Percentiles rank a stretch among this genome's conserved stretches.
phyloP scores from a whole-genome alignment of 2,113 vertebrate species.

The Amazona guildingii region DNA sequence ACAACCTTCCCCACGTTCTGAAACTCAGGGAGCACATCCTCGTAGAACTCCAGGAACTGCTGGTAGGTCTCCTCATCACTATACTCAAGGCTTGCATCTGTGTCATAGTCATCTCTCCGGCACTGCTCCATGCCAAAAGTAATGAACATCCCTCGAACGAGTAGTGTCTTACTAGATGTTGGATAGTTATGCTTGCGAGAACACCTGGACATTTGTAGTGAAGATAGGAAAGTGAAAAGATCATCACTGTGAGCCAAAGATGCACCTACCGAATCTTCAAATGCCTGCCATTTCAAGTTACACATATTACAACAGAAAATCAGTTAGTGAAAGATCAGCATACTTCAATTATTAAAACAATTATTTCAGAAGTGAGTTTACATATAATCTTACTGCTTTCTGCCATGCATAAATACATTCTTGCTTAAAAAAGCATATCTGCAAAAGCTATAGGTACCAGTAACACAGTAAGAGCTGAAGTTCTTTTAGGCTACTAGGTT shows the following conservation, averaged over 20 bases:
- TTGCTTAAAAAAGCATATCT: neutral
- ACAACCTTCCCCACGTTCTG: conserved; percentile 89
- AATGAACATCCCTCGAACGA: conserved; percentile 92
- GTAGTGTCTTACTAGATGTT: conserved; percentile 84
- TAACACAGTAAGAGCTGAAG: neutral
- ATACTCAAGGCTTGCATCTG: conserved; percentile 90
- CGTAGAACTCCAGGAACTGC: conserved; percentile 94
- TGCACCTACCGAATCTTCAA: neutral
- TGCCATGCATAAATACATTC: neutral
- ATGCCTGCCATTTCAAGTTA: neutral
- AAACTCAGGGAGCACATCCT: conserved; percentile 93
- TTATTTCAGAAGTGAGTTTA: neutral
- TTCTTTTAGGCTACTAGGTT: neutral
- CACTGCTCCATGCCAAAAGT: conserved; percentile 95
- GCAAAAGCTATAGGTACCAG: neutral
- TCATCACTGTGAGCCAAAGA: neutral
- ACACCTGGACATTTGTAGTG: conserved; percentile 74
- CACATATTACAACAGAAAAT: neutral
- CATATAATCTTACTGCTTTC: neutral
- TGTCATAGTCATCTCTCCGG: conserved; percentile 92
- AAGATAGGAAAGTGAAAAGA: neutral
- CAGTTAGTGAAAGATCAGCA: neutral
- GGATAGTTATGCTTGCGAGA: conserved; percentile 92
- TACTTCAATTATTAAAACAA: neutral
- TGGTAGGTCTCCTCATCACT: conserved; percentile 94